Percentiles rank a stretch among this genome's conserved stretches.
These are phyloP conservation scores for Physella acuta DNA, from an alignment of 1,140 invertebrate species.

Conservation along the genomic window DNA sequence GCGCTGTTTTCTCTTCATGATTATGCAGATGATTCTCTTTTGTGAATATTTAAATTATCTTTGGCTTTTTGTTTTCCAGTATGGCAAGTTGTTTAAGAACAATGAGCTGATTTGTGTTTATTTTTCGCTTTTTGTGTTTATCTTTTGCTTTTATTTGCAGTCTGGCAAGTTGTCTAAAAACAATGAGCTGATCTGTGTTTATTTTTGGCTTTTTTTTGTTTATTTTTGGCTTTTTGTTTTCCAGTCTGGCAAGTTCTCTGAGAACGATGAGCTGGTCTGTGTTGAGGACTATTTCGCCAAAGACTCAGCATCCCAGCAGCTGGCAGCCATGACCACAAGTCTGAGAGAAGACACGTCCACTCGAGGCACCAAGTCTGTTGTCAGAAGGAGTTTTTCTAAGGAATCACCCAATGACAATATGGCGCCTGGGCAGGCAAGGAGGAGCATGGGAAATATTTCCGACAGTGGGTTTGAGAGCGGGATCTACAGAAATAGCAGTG, in stretches of 20 bases:
- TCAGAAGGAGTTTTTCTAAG: neutral
- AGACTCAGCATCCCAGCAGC: neutral
- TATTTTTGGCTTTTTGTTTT: no score
- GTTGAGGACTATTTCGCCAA: slow-evolving; percentile 15
- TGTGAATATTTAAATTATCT: neutral
- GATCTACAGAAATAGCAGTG: neutral
- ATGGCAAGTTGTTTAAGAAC: no score
- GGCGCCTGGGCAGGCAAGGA: neutral
- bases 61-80: no score
- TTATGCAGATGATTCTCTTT: no score
- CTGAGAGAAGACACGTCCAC: slow-evolving; percentile 9
- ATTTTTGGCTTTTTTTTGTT: no score
- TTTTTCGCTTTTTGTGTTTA: no score
- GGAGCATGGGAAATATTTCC: neutral
- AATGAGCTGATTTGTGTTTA: no score
- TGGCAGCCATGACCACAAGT: slow-evolving; percentile 18
- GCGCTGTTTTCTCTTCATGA: neutral
- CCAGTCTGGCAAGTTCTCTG: neutral
- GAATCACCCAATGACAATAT: no score
- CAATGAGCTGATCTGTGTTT: no score
- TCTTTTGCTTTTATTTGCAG: no score
- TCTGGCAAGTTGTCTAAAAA: no score
- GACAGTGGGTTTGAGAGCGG: neutral
- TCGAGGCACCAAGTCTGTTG: neutral
- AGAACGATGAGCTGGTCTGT: slow-evolving; percentile 11